A percentile compares a stretch with the other conserved stretches of the same genome.
phyloP scores from a whole-genome alignment of 2,797 vertebrate genomes.

The Lagothrix lagotricha region DNA sequence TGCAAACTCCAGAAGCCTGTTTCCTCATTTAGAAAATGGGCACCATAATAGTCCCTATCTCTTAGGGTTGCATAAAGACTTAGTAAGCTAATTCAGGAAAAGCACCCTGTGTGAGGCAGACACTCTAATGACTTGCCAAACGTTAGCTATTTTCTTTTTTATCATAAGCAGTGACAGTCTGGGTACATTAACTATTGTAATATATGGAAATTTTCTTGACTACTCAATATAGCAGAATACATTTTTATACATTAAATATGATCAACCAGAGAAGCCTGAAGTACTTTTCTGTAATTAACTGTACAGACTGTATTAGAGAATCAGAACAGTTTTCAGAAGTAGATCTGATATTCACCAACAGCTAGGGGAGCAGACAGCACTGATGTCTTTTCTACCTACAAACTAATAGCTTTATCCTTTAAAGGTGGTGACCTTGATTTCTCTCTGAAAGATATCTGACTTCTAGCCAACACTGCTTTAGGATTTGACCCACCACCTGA shows the following conservation, averaged over 20 bases:
- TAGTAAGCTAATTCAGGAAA: constrained; percentile 50
- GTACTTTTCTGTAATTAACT: constrained; percentile 19
- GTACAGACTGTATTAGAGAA: not conserved
- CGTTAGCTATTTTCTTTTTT: not conserved
- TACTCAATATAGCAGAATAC: not conserved
- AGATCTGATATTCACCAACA: constrained; percentile 2
- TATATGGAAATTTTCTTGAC: not conserved
- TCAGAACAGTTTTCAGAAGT: not conserved
- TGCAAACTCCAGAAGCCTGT: not conserved
- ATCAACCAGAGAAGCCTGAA: constrained; percentile 9
- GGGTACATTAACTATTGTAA: not conserved
- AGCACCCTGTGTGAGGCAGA: not conserved
- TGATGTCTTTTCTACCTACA: not conserved
- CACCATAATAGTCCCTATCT: not conserved
- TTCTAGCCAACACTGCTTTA: constrained; percentile 29
- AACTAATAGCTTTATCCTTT: constrained; percentile 33
- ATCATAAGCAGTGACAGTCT: not conserved
- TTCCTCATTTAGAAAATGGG: constrained; percentile 53
- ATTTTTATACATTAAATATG: not conserved
- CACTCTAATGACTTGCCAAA: not conserved
- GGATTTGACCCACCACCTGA: not conserved
- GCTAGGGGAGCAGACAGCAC: not conserved
- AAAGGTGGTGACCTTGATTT: constrained; percentile 51
- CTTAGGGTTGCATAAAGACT: not conserved
- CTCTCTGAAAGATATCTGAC: constrained; percentile 64